Percentiles rank a stretch among this genome's conserved stretches.
phyloP scores from a whole-genome alignment of 2,113 vertebrate genomes.

The Pelusios castaneus region DNA sequence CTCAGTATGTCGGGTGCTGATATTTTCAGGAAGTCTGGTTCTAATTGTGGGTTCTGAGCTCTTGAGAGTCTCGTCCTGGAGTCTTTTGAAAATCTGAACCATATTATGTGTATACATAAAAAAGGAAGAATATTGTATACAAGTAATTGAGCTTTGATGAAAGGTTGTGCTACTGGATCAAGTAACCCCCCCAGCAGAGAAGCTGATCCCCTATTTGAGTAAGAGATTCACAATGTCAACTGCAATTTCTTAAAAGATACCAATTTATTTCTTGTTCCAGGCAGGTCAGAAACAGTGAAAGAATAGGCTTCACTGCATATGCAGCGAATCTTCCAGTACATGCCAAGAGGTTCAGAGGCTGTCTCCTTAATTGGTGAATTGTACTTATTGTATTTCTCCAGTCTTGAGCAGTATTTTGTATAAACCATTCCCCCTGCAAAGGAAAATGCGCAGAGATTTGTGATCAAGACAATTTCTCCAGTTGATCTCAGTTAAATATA shows the following conservation, averaged over 20 bases:
- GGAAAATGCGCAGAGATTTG: neutral
- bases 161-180: neutral
- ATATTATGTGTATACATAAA: neutral
- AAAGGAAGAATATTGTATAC: neutral
- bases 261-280: rapidly evolving
- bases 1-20: neutral
- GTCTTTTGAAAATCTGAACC: neutral
- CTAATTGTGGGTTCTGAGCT: neutral
- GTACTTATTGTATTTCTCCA: neutral
- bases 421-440: neutral
- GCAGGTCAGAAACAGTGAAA: neutral
- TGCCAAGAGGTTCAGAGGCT: rapidly evolving
- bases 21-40: neutral
- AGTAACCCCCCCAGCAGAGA: neutral
- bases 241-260: neutral
- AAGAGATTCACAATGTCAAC: neutral
- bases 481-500: neutral
- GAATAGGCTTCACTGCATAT: neutral
- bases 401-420: neutral
- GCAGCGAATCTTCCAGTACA: neutral
- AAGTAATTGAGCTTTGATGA: neutral
- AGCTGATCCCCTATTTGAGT: rapidly evolving
- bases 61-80: neutral
- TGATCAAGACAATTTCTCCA: neutral
- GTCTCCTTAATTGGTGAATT: neutral